Evolutionary conservation across 2,888 invertebrate species (phyloP).

Genomic region (Stratiomys singularior): DNA sequence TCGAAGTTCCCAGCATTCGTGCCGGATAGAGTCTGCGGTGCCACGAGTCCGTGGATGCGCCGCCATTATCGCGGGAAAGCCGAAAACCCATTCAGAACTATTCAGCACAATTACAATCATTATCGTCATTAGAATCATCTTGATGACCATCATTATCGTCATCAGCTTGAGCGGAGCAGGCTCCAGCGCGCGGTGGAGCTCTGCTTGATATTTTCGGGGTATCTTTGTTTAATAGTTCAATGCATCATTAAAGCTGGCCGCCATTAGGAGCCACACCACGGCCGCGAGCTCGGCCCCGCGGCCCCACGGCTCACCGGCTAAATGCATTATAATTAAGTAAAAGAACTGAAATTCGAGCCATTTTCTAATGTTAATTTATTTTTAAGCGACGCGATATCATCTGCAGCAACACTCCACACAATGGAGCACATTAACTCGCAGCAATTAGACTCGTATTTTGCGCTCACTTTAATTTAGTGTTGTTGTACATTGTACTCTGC

Average conservation of each 20-base stretch:
- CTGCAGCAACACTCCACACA: constrained; percentile 32
- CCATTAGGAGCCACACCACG: neutral
- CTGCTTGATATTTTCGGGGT: constrained; percentile 13
- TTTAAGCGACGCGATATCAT: constrained; percentile 43
- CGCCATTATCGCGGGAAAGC: neutral
- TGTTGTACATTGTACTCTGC: neutral
- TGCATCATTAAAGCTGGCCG: constrained; percentile 42
- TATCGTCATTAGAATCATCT: constrained; percentile 23
- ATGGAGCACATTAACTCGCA: constrained; percentile 49
- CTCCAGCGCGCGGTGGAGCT: neutral
- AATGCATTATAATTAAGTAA: constrained; percentile 44
- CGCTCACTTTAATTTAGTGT: constrained; percentile 49
- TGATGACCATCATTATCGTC: constrained; percentile 35
- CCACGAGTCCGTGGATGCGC: neutral
- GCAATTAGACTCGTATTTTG: constrained; percentile 51
- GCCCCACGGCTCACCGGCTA: neutral
- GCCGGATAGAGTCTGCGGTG: neutral
- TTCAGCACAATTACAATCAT: constrained; percentile 8
- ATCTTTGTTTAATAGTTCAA: constrained; percentile 20
- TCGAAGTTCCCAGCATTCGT: neutral
- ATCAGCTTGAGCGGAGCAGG: constrained; percentile 4
- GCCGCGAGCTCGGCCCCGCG: neutral
- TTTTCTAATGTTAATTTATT: constrained; percentile 46
- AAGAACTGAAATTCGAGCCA: constrained; percentile 40
- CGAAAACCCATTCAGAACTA: constrained; percentile 19